Conservation (phyloP, 2,888 invertebrate genomes). For the Andrena hattorfiana region DNA sequence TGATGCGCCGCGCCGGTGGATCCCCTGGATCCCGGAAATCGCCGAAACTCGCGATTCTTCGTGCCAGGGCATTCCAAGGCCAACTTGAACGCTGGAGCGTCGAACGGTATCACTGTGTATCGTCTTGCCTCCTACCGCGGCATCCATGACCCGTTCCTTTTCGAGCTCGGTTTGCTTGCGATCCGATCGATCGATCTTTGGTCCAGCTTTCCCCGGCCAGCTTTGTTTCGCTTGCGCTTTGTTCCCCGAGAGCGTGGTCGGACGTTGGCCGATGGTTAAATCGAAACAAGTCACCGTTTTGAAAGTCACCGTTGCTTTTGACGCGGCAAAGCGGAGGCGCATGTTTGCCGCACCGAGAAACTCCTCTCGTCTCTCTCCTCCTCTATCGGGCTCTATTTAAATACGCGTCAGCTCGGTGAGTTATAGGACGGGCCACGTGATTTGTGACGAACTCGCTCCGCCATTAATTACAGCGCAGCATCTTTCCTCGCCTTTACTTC, state of each 20-base stretch:
- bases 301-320: slow-evolving; percentile 42
- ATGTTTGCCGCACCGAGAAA: slow-evolving; percentile 52
- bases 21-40: slow-evolving; percentile 6
- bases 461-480: slow-evolving; percentile 83
- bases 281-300: slow-evolving; percentile 42
- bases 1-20: background rate
- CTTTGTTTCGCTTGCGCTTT: background rate
- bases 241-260: background rate
- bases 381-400: slow-evolving; percentile 82
- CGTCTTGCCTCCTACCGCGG: too few relatives aligned
- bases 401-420: slow-evolving; percentile 81
- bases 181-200: background rate
- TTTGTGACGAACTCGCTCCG: slow-evolving; percentile 81
- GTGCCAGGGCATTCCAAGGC: background rate
- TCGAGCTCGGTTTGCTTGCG: background rate
- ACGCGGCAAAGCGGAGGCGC: slow-evolving; percentile 41
- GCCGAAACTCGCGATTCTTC: background rate
- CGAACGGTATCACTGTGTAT: too few relatives aligned
- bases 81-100: too few relatives aligned
- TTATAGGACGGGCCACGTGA: slow-evolving; percentile 82
- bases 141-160: too few relatives aligned
- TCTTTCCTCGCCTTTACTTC: slow-evolving; percentile 82
- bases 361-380: slow-evolving; percentile 67
- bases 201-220: background rate
- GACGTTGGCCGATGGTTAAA: slow-evolving; percentile 12